These are phyloP conservation scores for Pteronotus mesoamericanus DNA, from an alignment of 2,797 vertebrate genomes.

Conservation along the genomic window DNA sequence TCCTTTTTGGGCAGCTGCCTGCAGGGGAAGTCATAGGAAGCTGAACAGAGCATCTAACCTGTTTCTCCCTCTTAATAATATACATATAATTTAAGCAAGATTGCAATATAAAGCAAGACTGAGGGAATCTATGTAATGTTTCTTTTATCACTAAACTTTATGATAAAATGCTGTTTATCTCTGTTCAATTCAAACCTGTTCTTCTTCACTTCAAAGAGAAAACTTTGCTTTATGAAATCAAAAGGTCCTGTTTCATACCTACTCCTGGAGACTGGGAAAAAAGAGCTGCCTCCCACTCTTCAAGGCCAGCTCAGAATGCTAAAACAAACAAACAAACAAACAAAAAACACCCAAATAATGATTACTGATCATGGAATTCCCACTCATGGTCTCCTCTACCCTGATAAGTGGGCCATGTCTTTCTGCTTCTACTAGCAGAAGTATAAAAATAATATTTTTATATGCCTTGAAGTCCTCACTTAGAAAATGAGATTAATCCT, in stretches of 20 bases:
- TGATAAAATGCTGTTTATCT: background rate
- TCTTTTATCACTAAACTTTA: background rate
- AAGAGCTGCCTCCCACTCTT: background rate
- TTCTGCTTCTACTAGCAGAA: background rate
- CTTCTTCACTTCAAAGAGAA: background rate
- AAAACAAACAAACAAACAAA: background rate
- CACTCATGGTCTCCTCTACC: background rate
- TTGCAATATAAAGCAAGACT: background rate
- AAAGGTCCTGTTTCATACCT: background rate
- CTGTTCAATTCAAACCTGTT: background rate
- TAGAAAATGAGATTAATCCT: constrained; percentile 3
- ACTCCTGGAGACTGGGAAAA: background rate
- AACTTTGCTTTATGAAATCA: background rate
- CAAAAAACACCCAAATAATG: background rate
- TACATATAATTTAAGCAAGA: background rate
- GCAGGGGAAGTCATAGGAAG: background rate
- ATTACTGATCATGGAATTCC: background rate
- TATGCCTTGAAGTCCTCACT: background rate
- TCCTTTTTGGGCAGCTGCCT: background rate
- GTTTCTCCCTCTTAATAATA: background rate
- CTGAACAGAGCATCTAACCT: background rate
- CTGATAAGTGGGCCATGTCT: background rate
- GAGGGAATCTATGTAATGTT: background rate
- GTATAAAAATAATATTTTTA: background rate
- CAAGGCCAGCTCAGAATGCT: background rate